Evolutionary conservation across 2,888 invertebrate species (phyloP).

Genomic region (Lydus trimaculatus): DNA sequence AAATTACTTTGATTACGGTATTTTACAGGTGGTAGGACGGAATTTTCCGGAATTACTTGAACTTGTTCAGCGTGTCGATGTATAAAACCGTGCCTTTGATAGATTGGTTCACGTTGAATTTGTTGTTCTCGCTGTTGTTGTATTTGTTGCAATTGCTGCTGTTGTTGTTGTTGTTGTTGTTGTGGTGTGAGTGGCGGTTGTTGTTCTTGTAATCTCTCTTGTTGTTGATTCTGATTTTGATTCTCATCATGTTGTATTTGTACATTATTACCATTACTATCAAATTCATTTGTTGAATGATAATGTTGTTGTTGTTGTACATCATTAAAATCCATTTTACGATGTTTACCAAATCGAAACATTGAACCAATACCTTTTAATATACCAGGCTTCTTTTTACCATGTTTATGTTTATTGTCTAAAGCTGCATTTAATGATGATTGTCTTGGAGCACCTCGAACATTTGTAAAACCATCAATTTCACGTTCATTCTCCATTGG

Average conservation of each 20-base stretch:
- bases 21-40: slow-evolving; percentile 52
- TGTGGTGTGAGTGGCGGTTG: slow-evolving; percentile 29
- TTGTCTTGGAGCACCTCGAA: slow-evolving; percentile 75
- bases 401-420: slow-evolving; percentile 64
- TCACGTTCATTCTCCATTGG: slow-evolving; percentile 66
- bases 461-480: slow-evolving; percentile 70
- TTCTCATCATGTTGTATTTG: slow-evolving; percentile 55
- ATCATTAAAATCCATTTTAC: slow-evolving; percentile 63
- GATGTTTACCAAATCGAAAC: slow-evolving; percentile 76
- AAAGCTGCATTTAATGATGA: slow-evolving; percentile 75
- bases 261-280: slow-evolving; percentile 48
- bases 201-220: slow-evolving; percentile 17
- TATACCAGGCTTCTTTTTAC: slow-evolving; percentile 76
- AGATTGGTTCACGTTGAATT: slow-evolving; percentile 47
- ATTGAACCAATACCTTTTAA: slow-evolving; percentile 81
- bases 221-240: slow-evolving; percentile 33
- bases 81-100: slow-evolving; percentile 56
- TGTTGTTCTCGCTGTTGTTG: slow-evolving; percentile 25
- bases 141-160: slow-evolving; percentile 19
- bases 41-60: slow-evolving; percentile 58
- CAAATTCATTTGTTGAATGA: slow-evolving; percentile 54
- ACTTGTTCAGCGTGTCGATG: slow-evolving; percentile 59
- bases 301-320: slow-evolving; percentile 56
- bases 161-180: slow-evolving; percentile 28
- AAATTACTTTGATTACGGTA: slow-evolving; percentile 49